These are phyloP conservation scores for Acropora yongei DNA, from an alignment of 64 coral and sea anemone genomes.

Conservation along the genomic window DNA sequence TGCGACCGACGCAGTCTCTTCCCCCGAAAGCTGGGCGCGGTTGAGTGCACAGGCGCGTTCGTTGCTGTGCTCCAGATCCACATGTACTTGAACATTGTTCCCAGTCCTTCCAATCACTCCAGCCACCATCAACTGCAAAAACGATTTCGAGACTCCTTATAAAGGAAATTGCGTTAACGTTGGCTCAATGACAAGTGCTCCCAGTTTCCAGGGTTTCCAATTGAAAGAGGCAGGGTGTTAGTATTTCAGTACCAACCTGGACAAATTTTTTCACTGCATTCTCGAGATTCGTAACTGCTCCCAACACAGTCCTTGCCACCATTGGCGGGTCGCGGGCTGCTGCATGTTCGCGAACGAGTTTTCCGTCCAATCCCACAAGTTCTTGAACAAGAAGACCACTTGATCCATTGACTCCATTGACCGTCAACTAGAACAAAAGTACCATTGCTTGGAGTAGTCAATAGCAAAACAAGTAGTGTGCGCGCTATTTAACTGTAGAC, in stretches of 20 bases:
- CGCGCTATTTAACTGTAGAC: too few species aligned
- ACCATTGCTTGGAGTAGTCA: neutral
- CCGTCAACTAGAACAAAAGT: slow-evolving; percentile 17
- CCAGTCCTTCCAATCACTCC: slow-evolving; percentile 55
- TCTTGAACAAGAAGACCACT: slow-evolving; percentile 36
- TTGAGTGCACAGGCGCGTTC: slow-evolving; percentile 28
- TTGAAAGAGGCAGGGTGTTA: too few species aligned
- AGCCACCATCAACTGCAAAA: slow-evolving; percentile 28
- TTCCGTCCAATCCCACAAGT: slow-evolving; percentile 50
- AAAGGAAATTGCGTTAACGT: too few species aligned
- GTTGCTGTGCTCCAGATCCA: slow-evolving; percentile 48
- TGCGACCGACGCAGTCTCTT: slow-evolving; percentile 13
- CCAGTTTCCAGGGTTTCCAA: too few species aligned
- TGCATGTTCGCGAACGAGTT: slow-evolving; percentile 20
- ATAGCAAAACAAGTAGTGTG: too few species aligned
- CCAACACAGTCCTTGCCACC: slow-evolving; percentile 22
- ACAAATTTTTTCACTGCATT: slow-evolving; percentile 33
- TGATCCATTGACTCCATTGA: slow-evolving; percentile 19
- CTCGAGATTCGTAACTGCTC: neutral
- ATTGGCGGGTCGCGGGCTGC: slow-evolving; percentile 27
- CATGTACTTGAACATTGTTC: slow-evolving; percentile 35
- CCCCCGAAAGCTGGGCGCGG: slow-evolving; percentile 53
- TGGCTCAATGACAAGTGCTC: too few species aligned
- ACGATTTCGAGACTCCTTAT: neutral
- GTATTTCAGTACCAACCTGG: slow-evolving; percentile 21